phyloP scores from a whole-genome alignment of 2,888 invertebrate genomes.

The Protonemura montana region DNA sequence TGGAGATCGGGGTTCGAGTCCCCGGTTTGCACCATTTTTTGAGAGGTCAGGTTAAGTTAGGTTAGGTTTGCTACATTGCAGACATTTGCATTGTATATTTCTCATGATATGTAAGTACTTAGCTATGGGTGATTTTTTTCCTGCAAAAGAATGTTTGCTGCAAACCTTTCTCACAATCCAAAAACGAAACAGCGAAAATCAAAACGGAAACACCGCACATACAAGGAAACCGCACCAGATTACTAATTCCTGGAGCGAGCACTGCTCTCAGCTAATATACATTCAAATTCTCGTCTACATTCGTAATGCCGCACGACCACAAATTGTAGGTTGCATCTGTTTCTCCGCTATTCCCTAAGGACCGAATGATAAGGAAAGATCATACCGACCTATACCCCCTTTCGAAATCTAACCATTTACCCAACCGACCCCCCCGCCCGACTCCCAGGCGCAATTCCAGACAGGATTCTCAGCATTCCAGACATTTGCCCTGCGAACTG shows the following conservation, averaged over 20 bases:
- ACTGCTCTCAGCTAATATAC: not conserved
- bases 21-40: no score
- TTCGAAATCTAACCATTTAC: not conserved
- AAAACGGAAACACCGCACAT: not conserved
- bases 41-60: no score
- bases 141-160: no score
- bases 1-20: no score
- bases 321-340: not conserved
- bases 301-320: not conserved
- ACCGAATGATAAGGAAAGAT: not conserved
- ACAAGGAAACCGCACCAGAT: not conserved
- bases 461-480: not conserved
- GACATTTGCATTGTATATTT: no score
- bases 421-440: not conserved
- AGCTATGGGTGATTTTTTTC: no score
- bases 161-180: no score
- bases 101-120: no score
- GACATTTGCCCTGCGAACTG: not conserved
- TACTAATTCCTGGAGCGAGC: not conserved
- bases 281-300: not conserved
- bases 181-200: not conserved
- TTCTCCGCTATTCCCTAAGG: not conserved
- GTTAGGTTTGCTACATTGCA: no score
- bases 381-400: not conserved
- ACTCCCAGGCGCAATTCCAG: not conserved